Conservation (phyloP, 2,888 invertebrate species). For the Suillia variegata region DNA sequence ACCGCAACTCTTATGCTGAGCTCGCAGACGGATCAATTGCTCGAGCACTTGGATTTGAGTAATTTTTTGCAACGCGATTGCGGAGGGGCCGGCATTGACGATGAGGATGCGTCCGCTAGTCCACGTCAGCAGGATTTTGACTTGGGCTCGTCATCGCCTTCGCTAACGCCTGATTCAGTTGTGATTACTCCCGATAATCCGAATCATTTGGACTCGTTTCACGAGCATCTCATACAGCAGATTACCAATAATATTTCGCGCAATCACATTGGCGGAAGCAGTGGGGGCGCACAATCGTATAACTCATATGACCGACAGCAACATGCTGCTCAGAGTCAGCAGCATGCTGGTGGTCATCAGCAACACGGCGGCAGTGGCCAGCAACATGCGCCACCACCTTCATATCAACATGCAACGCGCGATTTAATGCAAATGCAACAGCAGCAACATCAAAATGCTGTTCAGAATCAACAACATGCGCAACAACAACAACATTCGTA, state of each 20-base stretch:
- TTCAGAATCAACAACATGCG: conserved; percentile 34
- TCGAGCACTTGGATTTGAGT: conserved; percentile 78
- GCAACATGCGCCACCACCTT: conserved; percentile 49
- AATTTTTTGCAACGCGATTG: conserved; percentile 75
- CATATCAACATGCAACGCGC: conserved; percentile 53
- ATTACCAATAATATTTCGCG: conserved; percentile 62
- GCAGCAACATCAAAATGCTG: conserved; percentile 34
- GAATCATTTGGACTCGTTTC: conserved; percentile 70
- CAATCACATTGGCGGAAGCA: conserved; percentile 38
- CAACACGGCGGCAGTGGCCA: conserved; percentile 35
- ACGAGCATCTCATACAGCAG: conserved; percentile 72
- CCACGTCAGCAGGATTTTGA: conserved; percentile 68
- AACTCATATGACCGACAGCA: conserved; percentile 51
- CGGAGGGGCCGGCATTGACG: no score
- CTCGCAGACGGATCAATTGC: conserved; percentile 75
- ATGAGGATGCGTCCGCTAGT: conserved; percentile 63
- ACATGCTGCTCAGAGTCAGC: conserved; percentile 42
- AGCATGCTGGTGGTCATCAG: conserved; percentile 48
- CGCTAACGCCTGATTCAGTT: conserved; percentile 71
- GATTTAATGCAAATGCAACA: conserved; percentile 46
- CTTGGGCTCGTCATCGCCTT: conserved; percentile 74
- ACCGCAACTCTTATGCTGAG: conserved; percentile 81
- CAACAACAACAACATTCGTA: conserved; percentile 37
- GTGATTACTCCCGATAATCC: conserved; percentile 64
- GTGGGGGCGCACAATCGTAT: conserved; percentile 31